Percentiles rank a stretch among this genome's conserved stretches.
Evolutionary conservation across 2,888 invertebrate species (phyloP).

Genomic region (Sarcophaga rosellei): DNA sequence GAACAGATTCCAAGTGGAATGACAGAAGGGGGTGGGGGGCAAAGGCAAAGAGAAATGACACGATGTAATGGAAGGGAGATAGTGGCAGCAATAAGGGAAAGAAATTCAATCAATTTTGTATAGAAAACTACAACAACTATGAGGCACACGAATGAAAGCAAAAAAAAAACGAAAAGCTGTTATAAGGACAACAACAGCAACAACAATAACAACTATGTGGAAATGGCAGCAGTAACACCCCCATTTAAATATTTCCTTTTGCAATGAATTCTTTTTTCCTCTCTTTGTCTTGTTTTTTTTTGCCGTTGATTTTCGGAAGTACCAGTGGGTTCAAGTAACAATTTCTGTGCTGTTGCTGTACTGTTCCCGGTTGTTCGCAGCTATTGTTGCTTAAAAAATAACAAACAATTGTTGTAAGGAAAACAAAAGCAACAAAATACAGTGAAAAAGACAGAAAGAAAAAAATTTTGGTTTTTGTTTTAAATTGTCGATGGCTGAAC

Average conservation of each 20-base stretch:
- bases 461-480: conserved; percentile 25
- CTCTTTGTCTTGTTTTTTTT: not conserved
- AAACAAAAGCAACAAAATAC: too few species aligned
- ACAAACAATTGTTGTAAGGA: conserved; percentile 28
- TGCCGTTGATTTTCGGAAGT: conserved; percentile 14
- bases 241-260: conserved; percentile 59
- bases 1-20: conserved; percentile 45
- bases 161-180: not conserved
- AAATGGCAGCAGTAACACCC: conserved; percentile 49
- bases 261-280: not conserved
- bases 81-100: not conserved
- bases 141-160: not conserved
- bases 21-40: not conserved
- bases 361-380: not conserved
- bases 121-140: conserved; percentile 12
- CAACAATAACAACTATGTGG: not conserved
- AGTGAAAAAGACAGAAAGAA: conserved; percentile 29
- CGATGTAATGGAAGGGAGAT: too few species aligned
- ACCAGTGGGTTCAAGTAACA: not conserved
- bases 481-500: conserved; percentile 42
- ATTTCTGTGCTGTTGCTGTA: not conserved
- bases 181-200: not conserved
- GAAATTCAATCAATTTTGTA: conserved; percentile 65
- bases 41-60: not conserved
- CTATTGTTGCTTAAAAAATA: conserved; percentile 14